Base-by-base conservation (phyloP, 1,140 invertebrate species). In the Trichogramma pretiosum region DNA sequence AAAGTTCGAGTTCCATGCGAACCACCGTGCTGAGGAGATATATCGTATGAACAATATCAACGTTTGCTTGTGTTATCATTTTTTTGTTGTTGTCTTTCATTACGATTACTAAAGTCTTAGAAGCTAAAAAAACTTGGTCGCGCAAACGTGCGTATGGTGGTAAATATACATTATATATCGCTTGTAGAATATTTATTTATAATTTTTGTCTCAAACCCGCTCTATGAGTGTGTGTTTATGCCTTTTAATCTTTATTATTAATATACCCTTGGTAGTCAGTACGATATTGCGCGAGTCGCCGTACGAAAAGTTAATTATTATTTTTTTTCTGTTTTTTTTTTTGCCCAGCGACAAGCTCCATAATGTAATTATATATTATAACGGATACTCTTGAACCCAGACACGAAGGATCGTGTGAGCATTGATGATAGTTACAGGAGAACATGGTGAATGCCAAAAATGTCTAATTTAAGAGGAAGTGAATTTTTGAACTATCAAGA, bases 81-180 rank as follows among this genome's bases (percentile, higher is more conserved):
- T n/a, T n/a, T n/a, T n/a, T n/a, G n/a, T n/a, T n/a, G 35, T 39
- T 21, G 22, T 42, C 33, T 33, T 22, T 46, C 24, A 28, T 57
- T 59, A 60, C 43, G 54, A 62, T 56, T 62, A 60, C 56, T 56
- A 57, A 54, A 58, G 57, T 54, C 56, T 62, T 62, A 60, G n/a
- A 53, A 55, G 51, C 54, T 62, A 60, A 52, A 56, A 50, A 53
- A 56, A 51, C 45, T 46, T 51, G 37, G 33, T 51, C 49, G 43
- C 49, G 44, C 43, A 33, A 41, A 51, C 32, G 37, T 47, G 46
- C 35, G 28, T 44, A 11, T 42, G n/a, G n/a, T 30, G 18, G 24
- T 43, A 30, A 37, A 32, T 24, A 41, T 32, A 34, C 32, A 34
- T 34, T 22, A 37, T 37, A 37, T 37, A 18, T 37, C n/a, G n/a